A percentile compares a stretch with the other conserved stretches of the same genome.
Evolutionary conservation across 2,797 vertebrate species (phyloP).

Genomic region (Amblyraja radiata): DNA sequence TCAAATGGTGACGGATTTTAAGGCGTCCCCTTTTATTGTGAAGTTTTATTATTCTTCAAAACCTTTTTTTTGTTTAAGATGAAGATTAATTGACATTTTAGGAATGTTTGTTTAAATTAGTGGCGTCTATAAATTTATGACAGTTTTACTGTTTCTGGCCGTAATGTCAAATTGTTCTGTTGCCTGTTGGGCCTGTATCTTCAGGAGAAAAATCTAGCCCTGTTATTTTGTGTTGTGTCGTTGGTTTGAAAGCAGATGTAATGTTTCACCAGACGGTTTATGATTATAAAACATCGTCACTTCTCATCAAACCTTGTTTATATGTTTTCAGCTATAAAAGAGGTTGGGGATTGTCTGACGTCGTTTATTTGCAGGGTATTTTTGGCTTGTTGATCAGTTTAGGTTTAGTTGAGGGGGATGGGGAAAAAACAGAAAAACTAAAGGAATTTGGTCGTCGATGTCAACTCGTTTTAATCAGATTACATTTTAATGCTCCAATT

Average conservation of each 20-base stretch:
- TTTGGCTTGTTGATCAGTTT: conserved; percentile 20
- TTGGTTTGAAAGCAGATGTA: not conserved
- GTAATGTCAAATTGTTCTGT: not conserved
- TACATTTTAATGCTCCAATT: not conserved
- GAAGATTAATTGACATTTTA: not conserved
- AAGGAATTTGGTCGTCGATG: conserved; percentile 23
- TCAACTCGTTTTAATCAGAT: not conserved
- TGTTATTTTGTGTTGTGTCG: not conserved
- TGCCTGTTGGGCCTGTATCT: conserved; percentile 7
- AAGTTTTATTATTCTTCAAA: not conserved
- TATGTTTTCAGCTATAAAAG: not conserved
- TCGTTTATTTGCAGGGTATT: conserved; percentile 23
- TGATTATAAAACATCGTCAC: not conserved
- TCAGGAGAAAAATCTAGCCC: not conserved
- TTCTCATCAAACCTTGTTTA: conserved; percentile 12
- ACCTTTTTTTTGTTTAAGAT: not conserved
- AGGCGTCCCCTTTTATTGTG: not conserved
- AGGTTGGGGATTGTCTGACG: conserved; percentile 29
- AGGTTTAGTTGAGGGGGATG: conserved; percentile 27
- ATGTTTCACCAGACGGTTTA: not conserved
- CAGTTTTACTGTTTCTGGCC: not conserved
- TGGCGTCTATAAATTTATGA: not conserved
- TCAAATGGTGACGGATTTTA: not conserved
- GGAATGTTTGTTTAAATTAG: conserved; percentile 10
- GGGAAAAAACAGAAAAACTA: conserved; percentile 33